A percentile compares a stretch with the other conserved stretches of the same genome.
Conservation (phyloP, 2,797 vertebrate genomes). For the Gila robusta region DNA sequence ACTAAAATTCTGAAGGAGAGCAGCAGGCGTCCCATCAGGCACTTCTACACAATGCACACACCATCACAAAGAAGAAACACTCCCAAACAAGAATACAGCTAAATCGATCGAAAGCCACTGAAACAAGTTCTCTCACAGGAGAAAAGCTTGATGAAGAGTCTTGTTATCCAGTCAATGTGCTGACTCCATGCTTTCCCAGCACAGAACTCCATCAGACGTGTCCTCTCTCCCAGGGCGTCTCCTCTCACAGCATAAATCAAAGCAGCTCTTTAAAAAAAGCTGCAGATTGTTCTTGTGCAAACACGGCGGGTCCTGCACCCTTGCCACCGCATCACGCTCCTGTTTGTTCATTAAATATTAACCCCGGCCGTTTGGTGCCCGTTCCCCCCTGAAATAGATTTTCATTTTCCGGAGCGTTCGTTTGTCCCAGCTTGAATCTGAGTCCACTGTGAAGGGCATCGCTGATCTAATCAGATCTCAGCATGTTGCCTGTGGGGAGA, state of each 20-base stretch:
- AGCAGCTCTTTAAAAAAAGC: conserved; percentile 49
- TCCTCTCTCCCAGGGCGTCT: conserved; percentile 47
- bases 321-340: conserved; percentile 46
- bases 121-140: conserved; percentile 47
- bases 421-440: conserved; percentile 41
- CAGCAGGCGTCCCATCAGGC: conserved; percentile 40
- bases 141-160: conserved; percentile 60
- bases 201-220: conserved; percentile 54
- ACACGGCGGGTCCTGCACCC: conserved; percentile 54
- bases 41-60: conserved; percentile 29
- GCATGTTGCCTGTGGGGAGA: conserved; percentile 47
- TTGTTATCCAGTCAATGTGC: conserved; percentile 62
- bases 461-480: conserved; percentile 68
- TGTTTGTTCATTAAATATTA: conserved; percentile 76
- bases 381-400: conserved; percentile 67
- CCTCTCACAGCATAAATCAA: conserved; percentile 58
- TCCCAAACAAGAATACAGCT: neutral
- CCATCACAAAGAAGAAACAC: neutral
- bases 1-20: conserved; percentile 3
- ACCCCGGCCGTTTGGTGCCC: conserved; percentile 62
- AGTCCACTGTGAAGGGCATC: conserved; percentile 64
- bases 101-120: conserved; percentile 55
- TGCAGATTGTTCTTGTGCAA: conserved; percentile 59
- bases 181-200: conserved; percentile 52
- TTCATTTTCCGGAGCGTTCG: conserved; percentile 66